Evolutionary conservation across 2,797 vertebrate species (phyloP).

Genomic region (Lacerta agilis): DNA sequence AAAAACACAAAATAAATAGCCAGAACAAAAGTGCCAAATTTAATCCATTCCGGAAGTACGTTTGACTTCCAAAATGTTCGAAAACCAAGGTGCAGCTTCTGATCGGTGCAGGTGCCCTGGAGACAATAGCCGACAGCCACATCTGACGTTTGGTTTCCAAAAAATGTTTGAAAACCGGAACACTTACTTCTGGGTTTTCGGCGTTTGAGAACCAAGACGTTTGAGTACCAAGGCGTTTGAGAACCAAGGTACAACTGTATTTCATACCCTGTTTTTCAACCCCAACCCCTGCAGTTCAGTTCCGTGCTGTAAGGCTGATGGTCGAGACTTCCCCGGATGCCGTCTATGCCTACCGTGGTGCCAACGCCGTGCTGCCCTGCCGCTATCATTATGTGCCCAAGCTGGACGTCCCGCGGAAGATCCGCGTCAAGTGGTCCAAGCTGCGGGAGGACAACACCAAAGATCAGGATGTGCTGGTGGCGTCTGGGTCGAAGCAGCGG

Average conservation of each 20-base stretch:
- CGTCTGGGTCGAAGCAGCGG: constrained; percentile 82
- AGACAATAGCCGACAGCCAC: no score
- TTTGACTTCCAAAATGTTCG: no score
- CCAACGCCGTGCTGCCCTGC: constrained; percentile 88
- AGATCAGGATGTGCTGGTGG: constrained; percentile 89
- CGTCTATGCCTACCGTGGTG: constrained; percentile 83
- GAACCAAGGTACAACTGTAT: no score
- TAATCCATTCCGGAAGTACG: no score
- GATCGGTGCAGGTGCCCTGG: no score
- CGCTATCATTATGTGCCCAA: constrained; percentile 84
- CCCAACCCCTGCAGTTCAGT: constrained; percentile 71
- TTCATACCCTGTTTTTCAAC: neutral
- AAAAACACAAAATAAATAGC: no score
- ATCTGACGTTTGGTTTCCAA: no score
- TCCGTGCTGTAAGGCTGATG: constrained; percentile 82
- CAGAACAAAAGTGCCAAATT: no score
- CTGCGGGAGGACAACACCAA: constrained; percentile 78
- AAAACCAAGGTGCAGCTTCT: no score
- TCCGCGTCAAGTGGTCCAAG: constrained; percentile 92
- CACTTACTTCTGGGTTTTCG: no score
- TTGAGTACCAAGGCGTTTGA: neutral
- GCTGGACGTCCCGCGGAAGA: constrained; percentile 72
- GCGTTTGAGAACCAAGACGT: neutral
- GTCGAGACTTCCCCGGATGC: constrained; percentile 83
- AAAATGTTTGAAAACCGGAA: no score